These are phyloP conservation scores for Caerostris darwini DNA, from an alignment of 1,140 invertebrate species.

Conservation along the genomic window DNA sequence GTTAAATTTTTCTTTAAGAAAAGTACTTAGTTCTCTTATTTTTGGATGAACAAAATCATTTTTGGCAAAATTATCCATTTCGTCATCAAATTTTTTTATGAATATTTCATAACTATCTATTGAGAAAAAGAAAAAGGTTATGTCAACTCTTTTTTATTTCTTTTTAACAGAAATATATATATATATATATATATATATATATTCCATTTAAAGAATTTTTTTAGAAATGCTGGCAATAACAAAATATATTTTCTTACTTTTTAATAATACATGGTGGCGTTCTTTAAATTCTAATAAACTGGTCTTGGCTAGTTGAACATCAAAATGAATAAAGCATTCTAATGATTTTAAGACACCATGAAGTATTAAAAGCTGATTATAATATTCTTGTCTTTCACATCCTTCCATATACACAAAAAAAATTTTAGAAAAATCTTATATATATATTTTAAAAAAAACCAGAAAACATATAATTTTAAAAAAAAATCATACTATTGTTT, in stretches of 20 bases:
- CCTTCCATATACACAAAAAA: neutral
- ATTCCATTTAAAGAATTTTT: neutral
- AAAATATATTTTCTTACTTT: neutral
- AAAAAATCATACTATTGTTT: no score
- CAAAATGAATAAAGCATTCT: conserved; percentile 34
- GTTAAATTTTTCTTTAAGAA: conserved; percentile 21
- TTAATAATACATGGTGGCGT: neutral
- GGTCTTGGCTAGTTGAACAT: neutral
- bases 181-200: neutral
- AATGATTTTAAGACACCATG: conserved; percentile 59
- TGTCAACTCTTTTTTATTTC: neutral
- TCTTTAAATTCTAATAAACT: neutral
- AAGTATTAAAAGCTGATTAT: neutral
- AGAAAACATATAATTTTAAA: neutral
- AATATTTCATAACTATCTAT: neutral
- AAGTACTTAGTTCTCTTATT: neutral
- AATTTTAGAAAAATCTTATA: neutral
- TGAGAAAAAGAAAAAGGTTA: neutral
- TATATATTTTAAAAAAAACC: neutral
- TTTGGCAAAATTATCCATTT: neutral
- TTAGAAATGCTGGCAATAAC: neutral
- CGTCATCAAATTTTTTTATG: neutral
- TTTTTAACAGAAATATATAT: neutral
- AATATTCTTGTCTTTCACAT: neutral
- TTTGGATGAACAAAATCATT: conserved; percentile 31